Evolutionary conservation across 2,888 invertebrate genomes (phyloP), one percentile per base, ranked within the genome.

Genomic region (Lagria hirta): DNA sequence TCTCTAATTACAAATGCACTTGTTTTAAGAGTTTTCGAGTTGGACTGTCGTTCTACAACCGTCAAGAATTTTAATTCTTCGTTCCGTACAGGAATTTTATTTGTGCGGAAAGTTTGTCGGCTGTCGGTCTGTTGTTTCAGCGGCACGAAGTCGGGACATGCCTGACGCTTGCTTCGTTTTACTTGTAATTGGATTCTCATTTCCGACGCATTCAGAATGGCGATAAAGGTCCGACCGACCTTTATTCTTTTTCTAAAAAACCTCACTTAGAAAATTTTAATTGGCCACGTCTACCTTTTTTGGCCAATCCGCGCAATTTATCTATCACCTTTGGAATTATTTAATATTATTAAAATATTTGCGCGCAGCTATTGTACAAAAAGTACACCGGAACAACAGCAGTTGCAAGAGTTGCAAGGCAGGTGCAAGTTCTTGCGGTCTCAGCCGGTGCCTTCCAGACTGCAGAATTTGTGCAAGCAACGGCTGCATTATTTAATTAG

Each of bases 141-240:
- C 61, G 65, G 66, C 67, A 68, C 66, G 67, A 65, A 62, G 66
- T 60, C 63, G 62, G 66, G 66, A 68, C 68, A 69, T 68, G 69
- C 65, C 64, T 69, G 67, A 69, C 68, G 68, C 68, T 69, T 64
- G 66, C 66, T 59, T 61, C 61, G 60, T 62, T 64, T 63, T 57
- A 60, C 61, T 64, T 66, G 69, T 70, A 70, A 71, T 70, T 71
- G 70, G 70, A 67, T 64, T 68, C 68, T 68, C 69, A 70, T 70
- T 71, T 71, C 69, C 69, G 69, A 69, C 70, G 70, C 69, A 70
- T 70, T 66, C 66, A 64, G 68, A 66, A 70, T 70, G 68, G 70
- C 71, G 66, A 70, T 68, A 69, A 68, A 66, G 64, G 68, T 62
- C 66, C 65, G 60, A n/a, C n/a, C n/a, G n/a, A n/a, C n/a, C 65